Percentiles rank a stretch among this genome's conserved stretches.
Conservation (phyloP, 2,797 vertebrate species). For the Sorex maritimensis region DNA sequence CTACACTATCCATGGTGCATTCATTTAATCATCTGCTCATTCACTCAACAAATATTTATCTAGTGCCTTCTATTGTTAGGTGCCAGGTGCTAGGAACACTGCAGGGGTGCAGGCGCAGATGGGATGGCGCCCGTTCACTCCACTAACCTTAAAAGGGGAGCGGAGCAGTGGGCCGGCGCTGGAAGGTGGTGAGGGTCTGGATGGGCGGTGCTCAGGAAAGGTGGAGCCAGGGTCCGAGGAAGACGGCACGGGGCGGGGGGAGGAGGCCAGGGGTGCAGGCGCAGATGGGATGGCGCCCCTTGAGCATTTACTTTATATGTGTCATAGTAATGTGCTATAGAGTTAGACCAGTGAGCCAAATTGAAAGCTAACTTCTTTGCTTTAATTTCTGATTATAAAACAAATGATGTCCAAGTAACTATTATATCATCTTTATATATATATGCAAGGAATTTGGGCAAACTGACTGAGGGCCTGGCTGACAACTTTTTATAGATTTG, state of each 20-base stretch:
- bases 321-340: not conserved
- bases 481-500: not conserved
- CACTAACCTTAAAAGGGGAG: too few relatives aligned
- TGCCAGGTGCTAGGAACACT: not conserved
- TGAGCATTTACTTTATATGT: conserved; percentile 51
- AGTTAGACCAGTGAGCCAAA: not conserved
- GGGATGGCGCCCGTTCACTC: too few relatives aligned
- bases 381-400: conserved; percentile 15
- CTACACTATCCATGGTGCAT: not conserved
- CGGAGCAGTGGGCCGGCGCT: too few relatives aligned
- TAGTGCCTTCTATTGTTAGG: not conserved
- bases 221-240: too few relatives aligned
- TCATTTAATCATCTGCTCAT: not conserved
- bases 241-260: too few relatives aligned
- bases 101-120: too few relatives aligned
- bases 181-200: too few relatives aligned
- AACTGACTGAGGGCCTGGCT: conserved; percentile 29
- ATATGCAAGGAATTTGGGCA: not conserved
- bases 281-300: too few relatives aligned
- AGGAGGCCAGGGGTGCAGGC: too few relatives aligned
- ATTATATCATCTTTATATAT: conserved; percentile 15
- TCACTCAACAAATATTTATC: conserved; percentile 17
- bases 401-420: conserved; percentile 19
- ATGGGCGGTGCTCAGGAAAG: too few relatives aligned
- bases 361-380: not conserved